These are phyloP conservation scores for Sinella curviseta DNA, from an alignment of 1,140 invertebrate genomes.

Conservation along the genomic window DNA sequence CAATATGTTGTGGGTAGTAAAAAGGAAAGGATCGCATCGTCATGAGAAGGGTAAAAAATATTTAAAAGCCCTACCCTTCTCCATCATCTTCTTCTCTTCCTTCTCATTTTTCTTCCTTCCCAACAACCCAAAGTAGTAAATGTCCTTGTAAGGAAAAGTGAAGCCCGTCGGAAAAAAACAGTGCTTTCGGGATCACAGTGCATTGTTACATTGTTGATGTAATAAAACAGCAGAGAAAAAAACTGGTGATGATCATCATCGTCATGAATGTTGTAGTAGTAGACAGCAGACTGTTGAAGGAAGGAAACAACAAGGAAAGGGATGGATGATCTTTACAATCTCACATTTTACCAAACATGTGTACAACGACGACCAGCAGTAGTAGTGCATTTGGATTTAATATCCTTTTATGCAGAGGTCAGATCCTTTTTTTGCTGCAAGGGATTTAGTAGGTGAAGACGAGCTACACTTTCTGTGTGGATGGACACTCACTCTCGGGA, in stretches of 20 bases:
- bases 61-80: not conserved
- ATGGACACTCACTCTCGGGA: no score
- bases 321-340: not conserved
- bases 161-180: not conserved
- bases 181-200: not conserved
- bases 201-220: not conserved
- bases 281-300: not conserved
- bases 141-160: constrained; percentile 1
- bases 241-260: not conserved
- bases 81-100: not conserved
- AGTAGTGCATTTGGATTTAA: no score
- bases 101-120: not conserved
- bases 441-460: no score
- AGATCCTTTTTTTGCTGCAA: no score
- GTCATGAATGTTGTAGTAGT: not conserved
- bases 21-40: not conserved
- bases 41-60: not conserved
- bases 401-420: no score
- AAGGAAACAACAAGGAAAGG: not conserved
- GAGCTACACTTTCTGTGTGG: no score
- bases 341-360: not conserved
- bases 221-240: not conserved
- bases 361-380: no score
- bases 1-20: not conserved
- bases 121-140: not conserved